Evolutionary conservation across 2,888 invertebrate species (phyloP), one percentile per base, ranked within the genome.

Genomic region (Scaptomyza tumidula): DNA sequence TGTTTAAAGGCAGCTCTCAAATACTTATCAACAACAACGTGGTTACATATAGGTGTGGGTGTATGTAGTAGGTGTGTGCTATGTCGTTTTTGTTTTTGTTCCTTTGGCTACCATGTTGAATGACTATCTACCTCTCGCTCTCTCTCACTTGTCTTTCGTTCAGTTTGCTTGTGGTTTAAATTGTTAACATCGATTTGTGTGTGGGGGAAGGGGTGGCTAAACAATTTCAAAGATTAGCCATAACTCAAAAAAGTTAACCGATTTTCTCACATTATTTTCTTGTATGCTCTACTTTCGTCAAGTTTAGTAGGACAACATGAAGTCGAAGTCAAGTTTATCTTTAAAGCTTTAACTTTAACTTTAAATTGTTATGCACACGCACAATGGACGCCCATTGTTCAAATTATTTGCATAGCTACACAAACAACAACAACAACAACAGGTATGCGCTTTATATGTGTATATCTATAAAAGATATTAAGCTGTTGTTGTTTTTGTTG

Each of bases 301-400:
- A n/a, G 33, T 35, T 35, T n/a, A 19, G 49, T n/a, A n/a, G 33
- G 16, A 27, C 4, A 29, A 6, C n/a, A 10, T 1, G 24, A 65
- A 27, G 24, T 35, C 24, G 24, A 24, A 33, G 19, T n/a, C 27
- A 29, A 29, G 55, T 13, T 29, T 43, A 43, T 3, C 13, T n/a
- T 31, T 37, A 14, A 37, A 37, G 9, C 16, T n/a, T n/a, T n/a
- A n/a, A 19, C 19, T 6, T 52, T 14, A 60, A 43, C 55, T 56
- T 33, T 46, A 50, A 54, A 27, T 24, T 31, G 37, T 35, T 29
- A 58, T 74, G 62, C 61, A 64, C 64, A 68, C 64, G 60, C 76
- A 77, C 73, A 75, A 76, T 68, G 62, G 44, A 2, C 35, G 46
- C 49, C 71, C 71, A 65, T 76, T 71, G 79, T 79, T 68, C 14